Percentiles rank a stretch among this genome's conserved stretches.
Conservation (phyloP, 2,113 vertebrate genomes). For the Gavialis gangeticus region DNA sequence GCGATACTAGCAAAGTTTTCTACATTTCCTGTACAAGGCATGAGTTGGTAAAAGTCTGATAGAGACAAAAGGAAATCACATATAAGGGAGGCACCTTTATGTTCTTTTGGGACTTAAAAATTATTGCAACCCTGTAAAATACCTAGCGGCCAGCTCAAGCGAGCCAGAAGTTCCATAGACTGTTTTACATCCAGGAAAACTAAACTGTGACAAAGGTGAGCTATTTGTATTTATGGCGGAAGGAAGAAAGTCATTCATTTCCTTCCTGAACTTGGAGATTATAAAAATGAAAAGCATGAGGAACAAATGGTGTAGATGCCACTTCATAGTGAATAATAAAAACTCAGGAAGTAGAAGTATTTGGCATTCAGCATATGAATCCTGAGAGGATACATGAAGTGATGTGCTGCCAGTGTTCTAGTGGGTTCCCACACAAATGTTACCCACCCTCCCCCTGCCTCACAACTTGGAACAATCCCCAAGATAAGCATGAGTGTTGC, state of each 20-base stretch:
- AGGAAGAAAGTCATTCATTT: neutral
- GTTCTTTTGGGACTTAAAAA: neutral
- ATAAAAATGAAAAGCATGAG: neutral
- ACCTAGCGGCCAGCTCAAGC: fast-evolving
- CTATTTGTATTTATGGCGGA: neutral
- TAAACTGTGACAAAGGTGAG: neutral
- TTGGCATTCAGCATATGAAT: neutral
- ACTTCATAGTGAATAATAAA: neutral
- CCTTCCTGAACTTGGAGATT: neutral
- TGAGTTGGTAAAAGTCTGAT: neutral
- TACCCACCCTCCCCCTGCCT: neutral
- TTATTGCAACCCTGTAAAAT: neutral
- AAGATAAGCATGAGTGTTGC: neutral
- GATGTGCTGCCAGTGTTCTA: neutral
- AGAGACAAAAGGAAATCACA: neutral
- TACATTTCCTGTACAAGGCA: neutral
- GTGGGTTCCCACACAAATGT: neutral
- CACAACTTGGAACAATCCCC: neutral
- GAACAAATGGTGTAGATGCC: neutral
- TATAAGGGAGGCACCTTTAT: neutral
- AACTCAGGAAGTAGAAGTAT: neutral
- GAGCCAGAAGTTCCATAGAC: neutral
- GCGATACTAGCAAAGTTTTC: neutral
- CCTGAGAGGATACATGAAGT: neutral
- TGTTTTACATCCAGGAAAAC: neutral